Evolutionary conservation across 2,888 invertebrate species (phyloP), one percentile per base, ranked within the genome.

Genomic region (Meiosimyza decipiens): DNA sequence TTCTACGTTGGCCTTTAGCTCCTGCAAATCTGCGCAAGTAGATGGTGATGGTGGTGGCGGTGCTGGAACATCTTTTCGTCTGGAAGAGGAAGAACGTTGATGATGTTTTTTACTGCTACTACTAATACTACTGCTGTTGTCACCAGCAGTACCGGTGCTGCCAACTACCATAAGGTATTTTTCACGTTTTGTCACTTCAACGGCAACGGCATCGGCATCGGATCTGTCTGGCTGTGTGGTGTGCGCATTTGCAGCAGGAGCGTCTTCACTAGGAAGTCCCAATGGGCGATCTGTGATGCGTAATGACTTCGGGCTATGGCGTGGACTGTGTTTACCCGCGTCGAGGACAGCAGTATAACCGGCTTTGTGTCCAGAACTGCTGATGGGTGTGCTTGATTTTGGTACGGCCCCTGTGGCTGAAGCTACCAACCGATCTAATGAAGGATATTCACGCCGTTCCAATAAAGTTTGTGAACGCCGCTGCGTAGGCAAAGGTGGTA

Each of bases 361-460:
- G 22, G 55, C 40, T 67, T 40, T 40, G 40, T 40, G 40, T 40
- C 6, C 40, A 40, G 40, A 1, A 40, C 40, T 40, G 40, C 40
- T 40, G 6, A 1, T 40, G 40, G 15, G 70, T 33, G 78, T 77
- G 66, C 86, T 86, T 5, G 85, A 84, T 70, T 86, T 87, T 5
- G 86, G 85, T 78, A 86, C 84, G 18, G 87, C 85, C 3, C 86
- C 86, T 0, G 85, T 86, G 5, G 83, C 81, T 52, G 81, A 77
- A 15, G 84, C 83, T 7, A 84, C 80, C 7, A 84, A 70, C 3
- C 85, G 82, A 77, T 86, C 85, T 28, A 85, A 54, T 0, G 85
- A 85, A 1, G 85, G 82, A 79, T 84, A 85, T 71, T 85, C 85
- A 2, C 54, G 70, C 3, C 62, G 70, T 47, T 51, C 80, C 79